A percentile compares a stretch with the other conserved stretches of the same genome.
Conservation (phyloP, 2,113 vertebrate genomes). For the Andinoacara biseriatus region DNA sequence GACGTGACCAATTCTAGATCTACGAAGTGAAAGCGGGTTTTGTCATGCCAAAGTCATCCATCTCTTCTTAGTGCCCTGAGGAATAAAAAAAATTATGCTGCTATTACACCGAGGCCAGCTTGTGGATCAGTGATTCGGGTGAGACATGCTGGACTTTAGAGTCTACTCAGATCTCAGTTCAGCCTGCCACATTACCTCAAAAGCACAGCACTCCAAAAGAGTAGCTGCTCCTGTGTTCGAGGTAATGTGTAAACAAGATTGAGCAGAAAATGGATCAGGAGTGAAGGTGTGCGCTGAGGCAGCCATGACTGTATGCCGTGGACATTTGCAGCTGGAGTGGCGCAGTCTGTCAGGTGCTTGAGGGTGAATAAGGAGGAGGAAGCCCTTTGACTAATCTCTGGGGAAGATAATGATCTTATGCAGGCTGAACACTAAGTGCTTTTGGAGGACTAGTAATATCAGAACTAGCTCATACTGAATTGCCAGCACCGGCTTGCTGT, state of each 20-base stretch:
- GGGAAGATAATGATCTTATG: conserved; percentile 62
- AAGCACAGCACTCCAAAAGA: not conserved
- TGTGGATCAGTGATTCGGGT: conserved; percentile 16
- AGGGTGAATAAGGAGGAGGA: conserved; percentile 61
- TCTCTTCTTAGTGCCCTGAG: conserved; percentile 3
- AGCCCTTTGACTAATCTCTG: conserved; percentile 66
- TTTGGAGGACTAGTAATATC: conserved; percentile 40
- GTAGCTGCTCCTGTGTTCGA: not conserved
- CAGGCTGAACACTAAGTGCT: conserved; percentile 42
- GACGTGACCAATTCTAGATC: conserved; percentile 23
- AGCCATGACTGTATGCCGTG: conserved; percentile 43
- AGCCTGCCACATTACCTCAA: not conserved
- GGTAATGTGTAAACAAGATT: not conserved
- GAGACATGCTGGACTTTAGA: not conserved
- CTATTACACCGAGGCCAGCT: conserved; percentile 3
- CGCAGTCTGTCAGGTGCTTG: conserved; percentile 52
- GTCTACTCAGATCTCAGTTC: not conserved
- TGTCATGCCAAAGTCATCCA: not conserved
- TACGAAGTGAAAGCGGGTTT: not conserved
- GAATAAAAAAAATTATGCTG: conserved; percentile 22
- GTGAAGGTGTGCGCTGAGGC: not conserved
- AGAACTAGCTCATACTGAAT: not conserved
- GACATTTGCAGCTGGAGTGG: conserved; percentile 54
- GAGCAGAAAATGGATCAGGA: not conserved
- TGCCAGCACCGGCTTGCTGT: not conserved